Evolutionary conservation across 2,113 vertebrate genomes (phyloP).

Genomic region (Prunella fulvescens): DNA sequence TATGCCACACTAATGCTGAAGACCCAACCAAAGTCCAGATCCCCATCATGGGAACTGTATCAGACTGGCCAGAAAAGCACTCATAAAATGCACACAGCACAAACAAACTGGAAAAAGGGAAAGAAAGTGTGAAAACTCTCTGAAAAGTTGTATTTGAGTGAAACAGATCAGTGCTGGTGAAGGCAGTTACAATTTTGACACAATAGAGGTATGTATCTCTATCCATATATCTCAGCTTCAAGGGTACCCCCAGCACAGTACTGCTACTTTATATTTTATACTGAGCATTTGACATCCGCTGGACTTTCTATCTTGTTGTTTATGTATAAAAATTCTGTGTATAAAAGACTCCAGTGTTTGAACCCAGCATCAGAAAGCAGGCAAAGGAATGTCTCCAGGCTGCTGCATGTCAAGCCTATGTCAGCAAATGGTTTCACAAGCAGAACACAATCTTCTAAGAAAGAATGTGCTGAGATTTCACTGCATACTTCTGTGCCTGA

Average conservation of each 20-base stretch:
- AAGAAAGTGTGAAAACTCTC: neutral
- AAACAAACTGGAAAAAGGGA: neutral
- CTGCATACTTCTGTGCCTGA: constrained; percentile 22
- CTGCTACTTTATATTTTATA: neutral
- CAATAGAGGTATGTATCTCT: neutral
- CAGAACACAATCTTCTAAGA: constrained; percentile 1
- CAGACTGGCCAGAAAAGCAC: neutral
- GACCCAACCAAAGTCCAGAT: neutral
- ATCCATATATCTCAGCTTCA: neutral
- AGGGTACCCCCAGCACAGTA: neutral
- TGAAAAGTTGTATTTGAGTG: neutral
- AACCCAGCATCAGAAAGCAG: neutral
- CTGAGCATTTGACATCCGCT: neutral
- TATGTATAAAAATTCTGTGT: neutral
- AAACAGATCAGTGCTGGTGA: neutral
- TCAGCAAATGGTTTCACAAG: constrained; percentile 32
- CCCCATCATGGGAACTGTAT: neutral
- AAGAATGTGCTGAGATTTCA: constrained; percentile 59
- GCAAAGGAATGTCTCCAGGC: constrained; percentile 29
- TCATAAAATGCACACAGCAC: neutral
- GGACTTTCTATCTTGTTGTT: neutral
- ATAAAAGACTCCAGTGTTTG: neutral
- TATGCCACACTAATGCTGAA: neutral
- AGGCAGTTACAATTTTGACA: neutral
- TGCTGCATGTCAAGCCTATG: constrained; percentile 33